Conservation (phyloP, 2,797 vertebrate species). For the Chelidonichthys spinosus region DNA sequence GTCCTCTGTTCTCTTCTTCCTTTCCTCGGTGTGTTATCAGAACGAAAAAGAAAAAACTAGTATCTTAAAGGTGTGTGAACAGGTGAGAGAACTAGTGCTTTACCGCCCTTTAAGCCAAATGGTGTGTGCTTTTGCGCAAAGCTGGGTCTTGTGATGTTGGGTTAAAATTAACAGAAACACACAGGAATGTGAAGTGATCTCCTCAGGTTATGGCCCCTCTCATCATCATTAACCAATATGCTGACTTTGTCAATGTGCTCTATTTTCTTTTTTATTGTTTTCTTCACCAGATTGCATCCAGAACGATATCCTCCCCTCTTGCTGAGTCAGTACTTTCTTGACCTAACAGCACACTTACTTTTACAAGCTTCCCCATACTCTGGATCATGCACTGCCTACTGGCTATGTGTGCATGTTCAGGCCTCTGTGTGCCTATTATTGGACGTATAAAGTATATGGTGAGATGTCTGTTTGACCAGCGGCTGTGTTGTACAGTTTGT, state of each 20-base stretch:
- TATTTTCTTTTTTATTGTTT: constrained; percentile 54
- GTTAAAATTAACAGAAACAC: constrained; percentile 14
- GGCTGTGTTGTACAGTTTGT: constrained; percentile 67
- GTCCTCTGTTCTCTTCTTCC: constrained; percentile 4
- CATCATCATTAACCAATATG: constrained; percentile 43
- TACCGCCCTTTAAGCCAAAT: constrained; percentile 42
- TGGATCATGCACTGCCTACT: neutral
- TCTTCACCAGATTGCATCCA: constrained; percentile 32
- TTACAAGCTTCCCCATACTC: neutral
- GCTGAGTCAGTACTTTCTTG: constrained; percentile 53
- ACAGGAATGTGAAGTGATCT: constrained; percentile 5
- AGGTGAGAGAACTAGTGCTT: constrained; percentile 16
- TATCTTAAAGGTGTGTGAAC: constrained; percentile 16
- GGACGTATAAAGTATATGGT: neutral
- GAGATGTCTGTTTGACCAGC: constrained; percentile 26
- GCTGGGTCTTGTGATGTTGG: constrained; percentile 13
- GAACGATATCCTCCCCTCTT: constrained; percentile 34
- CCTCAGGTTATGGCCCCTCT: constrained; percentile 27
- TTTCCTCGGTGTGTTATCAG: neutral
- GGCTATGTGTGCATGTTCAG: neutral
- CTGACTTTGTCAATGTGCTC: constrained; percentile 36
- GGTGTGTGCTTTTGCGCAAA: neutral
- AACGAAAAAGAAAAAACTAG: constrained; percentile 4
- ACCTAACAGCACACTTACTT: constrained; percentile 17
- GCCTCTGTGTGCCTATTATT: neutral